A percentile compares a stretch with the other conserved stretches of the same genome.
phyloP scores from a whole-genome alignment of 2,888 invertebrate species.

The Micropterix aruncella region DNA sequence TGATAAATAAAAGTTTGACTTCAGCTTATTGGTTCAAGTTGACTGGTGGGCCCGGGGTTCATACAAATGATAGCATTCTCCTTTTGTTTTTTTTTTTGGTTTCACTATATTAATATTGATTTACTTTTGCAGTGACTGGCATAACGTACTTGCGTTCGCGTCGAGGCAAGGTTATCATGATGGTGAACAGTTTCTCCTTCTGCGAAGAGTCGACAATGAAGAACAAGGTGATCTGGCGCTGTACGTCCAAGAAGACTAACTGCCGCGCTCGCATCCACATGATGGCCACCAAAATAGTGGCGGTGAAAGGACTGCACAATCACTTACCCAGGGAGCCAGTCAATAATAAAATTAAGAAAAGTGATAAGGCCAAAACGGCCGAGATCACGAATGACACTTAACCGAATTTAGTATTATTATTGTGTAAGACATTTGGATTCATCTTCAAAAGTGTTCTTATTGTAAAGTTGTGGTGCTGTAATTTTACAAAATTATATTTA shows the following conservation, averaged over 20 bases:
- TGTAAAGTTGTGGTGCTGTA: no score
- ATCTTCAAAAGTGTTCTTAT: no score
- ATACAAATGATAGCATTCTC: no score
- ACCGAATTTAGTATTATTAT: no score
- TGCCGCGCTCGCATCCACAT: conserved; percentile 38
- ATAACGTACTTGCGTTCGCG: conserved; percentile 37
- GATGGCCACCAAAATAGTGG: conserved; percentile 32
- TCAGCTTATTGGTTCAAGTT: no score
- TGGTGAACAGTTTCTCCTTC: conserved; percentile 39
- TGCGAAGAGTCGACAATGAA: conserved; percentile 37
- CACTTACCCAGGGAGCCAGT: conserved; percentile 28
- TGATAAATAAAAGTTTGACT: no score
- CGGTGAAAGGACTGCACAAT: conserved; percentile 38
- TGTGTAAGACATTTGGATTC: no score
- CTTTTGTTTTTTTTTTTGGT: no score
- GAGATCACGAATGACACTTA: no score
- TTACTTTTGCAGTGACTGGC: conserved; percentile 20
- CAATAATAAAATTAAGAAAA: background rate
- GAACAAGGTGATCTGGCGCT: conserved; percentile 38
- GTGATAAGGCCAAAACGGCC: background rate
- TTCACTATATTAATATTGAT: no score
- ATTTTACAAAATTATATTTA: no score
- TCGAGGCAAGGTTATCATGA: conserved; percentile 38
- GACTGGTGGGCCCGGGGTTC: no score
- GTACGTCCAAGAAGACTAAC: conserved; percentile 38